Base-by-base conservation (phyloP, 2,888 invertebrate genomes). In the Troides oblongomaculatus region DNA sequence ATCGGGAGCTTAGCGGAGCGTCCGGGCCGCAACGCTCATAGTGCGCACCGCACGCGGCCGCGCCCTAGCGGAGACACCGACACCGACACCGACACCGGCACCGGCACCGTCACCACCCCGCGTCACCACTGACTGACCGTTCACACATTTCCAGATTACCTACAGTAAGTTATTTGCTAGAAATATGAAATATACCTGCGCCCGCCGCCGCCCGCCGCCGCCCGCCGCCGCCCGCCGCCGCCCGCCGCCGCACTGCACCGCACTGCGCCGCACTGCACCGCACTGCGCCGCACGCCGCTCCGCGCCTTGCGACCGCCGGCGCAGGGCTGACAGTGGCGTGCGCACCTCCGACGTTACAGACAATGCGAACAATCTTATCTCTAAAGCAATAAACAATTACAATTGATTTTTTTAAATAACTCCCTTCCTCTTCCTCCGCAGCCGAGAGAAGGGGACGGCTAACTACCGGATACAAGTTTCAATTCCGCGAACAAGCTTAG, bases 111-210 rank as follows among this genome's bases (percentile, higher is more conserved):
- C 64, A 14, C 21, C 25, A 43, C 46, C 3, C 46, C 21, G 21
- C 21, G 12, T 8, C 43, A 12, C 43, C 12, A 8, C 8, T 10
- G 14, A 12, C 14, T 46, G 14, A 46, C 46, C 46, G 43, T 23
- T 53, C 18, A 68, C 23, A 39, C 39, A 14, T 68, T 60, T 12
- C 18, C 25, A 50, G 58, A 68, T 21, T 61, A 61, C 64, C 69
- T 43, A 17, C 60, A 69, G 21, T 56, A n/a, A 21, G 43, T 69
- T 12, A 64, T 64, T 69, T 39, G 10, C 4, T n/a, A 60, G 64
- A 69, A 64, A 64, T 64, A 56, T 64, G 56, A 69, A 60, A 25
- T 43, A 17, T 69, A 64, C 64, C 60, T 64, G 61, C 10, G n/a
- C 4, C 23, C 0, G 14, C 12, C 46, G 14, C 46, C 46, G 12